Conservation (phyloP, 2,797 vertebrate species). For the Urophycis tenuis region DNA sequence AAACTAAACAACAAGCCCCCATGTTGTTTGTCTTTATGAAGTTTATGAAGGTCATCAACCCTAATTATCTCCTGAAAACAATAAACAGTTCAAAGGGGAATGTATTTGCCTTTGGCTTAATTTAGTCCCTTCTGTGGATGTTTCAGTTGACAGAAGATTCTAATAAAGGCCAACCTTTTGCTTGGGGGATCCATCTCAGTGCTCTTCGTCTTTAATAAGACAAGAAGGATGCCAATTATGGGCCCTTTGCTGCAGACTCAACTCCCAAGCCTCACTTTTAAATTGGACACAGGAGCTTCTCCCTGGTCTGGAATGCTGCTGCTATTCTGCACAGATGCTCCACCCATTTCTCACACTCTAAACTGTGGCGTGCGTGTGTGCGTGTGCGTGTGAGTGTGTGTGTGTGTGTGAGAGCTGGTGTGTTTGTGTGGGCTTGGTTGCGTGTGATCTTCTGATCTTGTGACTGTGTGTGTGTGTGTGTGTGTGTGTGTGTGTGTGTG, state of each 20-base stretch:
- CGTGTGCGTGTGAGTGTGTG: neutral
- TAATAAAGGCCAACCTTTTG: constrained; percentile 54
- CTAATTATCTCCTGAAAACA: constrained; percentile 27
- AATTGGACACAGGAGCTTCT: constrained; percentile 65
- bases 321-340: constrained; percentile 21
- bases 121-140: constrained; percentile 33
- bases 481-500: neutral
- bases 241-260: constrained; percentile 60
- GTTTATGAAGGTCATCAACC: neutral
- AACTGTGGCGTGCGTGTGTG: neutral
- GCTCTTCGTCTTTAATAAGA: constrained; percentile 70
- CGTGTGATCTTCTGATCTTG: neutral
- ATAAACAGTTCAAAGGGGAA: constrained; percentile 9
- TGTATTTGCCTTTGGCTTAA: neutral
- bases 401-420: neutral
- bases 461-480: neutral
- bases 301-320: constrained; percentile 44
- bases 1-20: neutral
- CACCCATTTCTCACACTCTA: constrained; percentile 5
- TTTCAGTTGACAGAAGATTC: constrained; percentile 52
- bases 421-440: neutral
- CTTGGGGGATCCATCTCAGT: constrained; percentile 55
- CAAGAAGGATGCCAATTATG: constrained; percentile 76
- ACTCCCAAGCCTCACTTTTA: constrained; percentile 67
- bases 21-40: neutral